Evolutionary conservation across 1,140 invertebrate species (phyloP).

Genomic region (Tetramorium alpestre): DNA sequence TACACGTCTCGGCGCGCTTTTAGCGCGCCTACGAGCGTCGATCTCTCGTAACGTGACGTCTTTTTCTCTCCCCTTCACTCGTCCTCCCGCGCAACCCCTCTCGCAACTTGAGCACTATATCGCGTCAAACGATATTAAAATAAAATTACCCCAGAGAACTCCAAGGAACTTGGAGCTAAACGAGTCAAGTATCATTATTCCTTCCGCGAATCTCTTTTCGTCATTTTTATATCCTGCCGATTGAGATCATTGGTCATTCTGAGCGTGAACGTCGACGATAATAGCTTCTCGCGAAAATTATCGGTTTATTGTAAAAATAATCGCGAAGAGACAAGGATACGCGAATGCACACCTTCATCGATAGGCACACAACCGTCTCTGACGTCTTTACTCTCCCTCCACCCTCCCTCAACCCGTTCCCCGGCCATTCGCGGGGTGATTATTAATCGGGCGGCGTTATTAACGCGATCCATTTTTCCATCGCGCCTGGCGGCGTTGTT

Average conservation of each 20-base stretch:
- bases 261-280: background rate
- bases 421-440: background rate
- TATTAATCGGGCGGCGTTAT: slow-evolving; percentile 29
- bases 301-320: slow-evolving; percentile 57
- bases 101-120: background rate
- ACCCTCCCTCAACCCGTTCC: background rate
- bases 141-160: background rate
- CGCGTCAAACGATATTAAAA: background rate
- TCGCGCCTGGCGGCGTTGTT: background rate
- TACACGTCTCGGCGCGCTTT: slow-evolving; percentile 70
- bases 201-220: background rate
- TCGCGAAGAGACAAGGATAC: background rate
- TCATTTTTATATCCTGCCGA: background rate
- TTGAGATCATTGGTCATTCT: background rate
- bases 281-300: slow-evolving; percentile 37
- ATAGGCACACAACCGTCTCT: slow-evolving; percentile 36
- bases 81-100: background rate
- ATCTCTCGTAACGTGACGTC: slow-evolving; percentile 61
- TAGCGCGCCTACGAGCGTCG: slow-evolving; percentile 70
- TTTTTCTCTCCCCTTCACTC: slow-evolving; percentile 47
- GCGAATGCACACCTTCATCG: slow-evolving; percentile 46
- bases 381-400: slow-evolving; percentile 41
- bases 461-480: slow-evolving; percentile 14
- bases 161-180: background rate
- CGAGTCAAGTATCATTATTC: background rate